Evolutionary conservation across 1,140 invertebrate genomes (phyloP), one percentile per base, ranked within the genome.

Genomic region (Bathynomus jamesi): DNA sequence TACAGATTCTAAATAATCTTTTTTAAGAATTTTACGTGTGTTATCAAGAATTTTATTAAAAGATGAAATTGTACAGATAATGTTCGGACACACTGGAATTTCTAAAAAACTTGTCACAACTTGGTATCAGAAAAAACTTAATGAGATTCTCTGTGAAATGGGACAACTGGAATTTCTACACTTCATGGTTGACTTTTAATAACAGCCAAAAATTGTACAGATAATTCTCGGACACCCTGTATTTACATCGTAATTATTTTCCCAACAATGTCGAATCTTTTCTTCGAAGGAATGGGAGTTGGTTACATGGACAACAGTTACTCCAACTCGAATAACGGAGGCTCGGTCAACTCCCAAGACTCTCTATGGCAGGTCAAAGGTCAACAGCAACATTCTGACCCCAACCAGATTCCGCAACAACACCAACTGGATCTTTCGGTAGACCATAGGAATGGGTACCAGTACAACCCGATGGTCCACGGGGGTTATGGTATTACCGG

Each of bases 281-380:
- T 53, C 21, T 5, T 17, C 21, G 2, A 17, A 17, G 21, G 32
- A 32, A 29, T 61, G 75, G 76, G 76, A 81, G 92, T 93, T 87
- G 90, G 89, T 65, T 93, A 92, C 84, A 89, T 93, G 84, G 91
- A 94, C 79, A 93, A 93, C 82, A 93, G 91, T 81, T 94, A 94
- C 83, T 92, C 91, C 60, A 94, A 94, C 81, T 78, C 77, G 24
- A 78, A 79, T 69, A 93, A 95, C 82, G 92, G 92, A 27, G 92
- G 93, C 65, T 94, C 92, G 69, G 92, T 95, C 40, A 94, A 95
- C 83, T 94, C 92, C 0, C 93, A 95, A 81, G 93, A 95, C 81
- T 95, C 92, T n/a, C 84, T 95, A 76, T 95, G 93, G 92, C 92
- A 95, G 83, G 90, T 94, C 86, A 94, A 94, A 63, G 69, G 70